These are phyloP conservation scores for Diabrotica balteata DNA, from an alignment of 2,888 invertebrate species.

Conservation along the genomic window DNA sequence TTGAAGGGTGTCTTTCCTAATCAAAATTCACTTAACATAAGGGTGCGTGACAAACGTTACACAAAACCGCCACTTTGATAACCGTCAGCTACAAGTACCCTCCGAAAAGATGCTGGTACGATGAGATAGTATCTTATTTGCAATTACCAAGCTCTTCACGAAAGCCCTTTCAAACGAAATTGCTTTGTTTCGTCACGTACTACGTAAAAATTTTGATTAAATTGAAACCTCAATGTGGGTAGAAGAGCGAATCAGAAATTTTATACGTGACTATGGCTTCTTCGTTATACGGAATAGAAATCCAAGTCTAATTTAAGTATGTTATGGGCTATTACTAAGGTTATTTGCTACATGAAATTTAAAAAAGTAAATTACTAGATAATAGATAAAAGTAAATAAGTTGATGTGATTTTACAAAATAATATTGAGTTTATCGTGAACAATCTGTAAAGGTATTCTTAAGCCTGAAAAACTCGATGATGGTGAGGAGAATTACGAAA, in stretches of 20 bases:
- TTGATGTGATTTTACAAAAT: background rate
- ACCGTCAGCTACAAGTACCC: constrained; percentile 13
- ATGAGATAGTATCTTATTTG: constrained; percentile 18
- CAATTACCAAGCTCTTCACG: constrained; percentile 14
- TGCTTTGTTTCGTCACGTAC: constrained; percentile 38
- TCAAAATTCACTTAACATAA: constrained; percentile 1
- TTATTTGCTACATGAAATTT: too few relatives aligned
- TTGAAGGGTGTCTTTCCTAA: constrained; percentile 8
- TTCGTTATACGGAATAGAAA: constrained; percentile 3
- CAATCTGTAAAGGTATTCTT: too few relatives aligned
- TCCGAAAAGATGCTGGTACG: constrained; percentile 21
- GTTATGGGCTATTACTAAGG: background rate
- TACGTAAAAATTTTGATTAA: constrained; percentile 20
- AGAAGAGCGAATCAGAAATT: constrained; percentile 16
- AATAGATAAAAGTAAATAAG: background rate
- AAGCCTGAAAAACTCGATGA: too few relatives aligned
- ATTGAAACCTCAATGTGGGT: constrained; percentile 22
- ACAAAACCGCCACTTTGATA: constrained; percentile 11
- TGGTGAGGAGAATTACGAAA: too few relatives aligned
- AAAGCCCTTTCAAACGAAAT: constrained; percentile 27
- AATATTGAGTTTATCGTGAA: too few relatives aligned
- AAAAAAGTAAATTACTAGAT: too few relatives aligned
- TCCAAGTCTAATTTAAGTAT: background rate
- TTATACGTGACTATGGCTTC: constrained; percentile 12
- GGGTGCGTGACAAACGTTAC: constrained; percentile 10